A percentile compares a stretch with the other conserved stretches of the same genome.
These are phyloP conservation scores for Carollia perspicillata DNA, from an alignment of 2,113 vertebrate genomes.

Conservation along the genomic window DNA sequence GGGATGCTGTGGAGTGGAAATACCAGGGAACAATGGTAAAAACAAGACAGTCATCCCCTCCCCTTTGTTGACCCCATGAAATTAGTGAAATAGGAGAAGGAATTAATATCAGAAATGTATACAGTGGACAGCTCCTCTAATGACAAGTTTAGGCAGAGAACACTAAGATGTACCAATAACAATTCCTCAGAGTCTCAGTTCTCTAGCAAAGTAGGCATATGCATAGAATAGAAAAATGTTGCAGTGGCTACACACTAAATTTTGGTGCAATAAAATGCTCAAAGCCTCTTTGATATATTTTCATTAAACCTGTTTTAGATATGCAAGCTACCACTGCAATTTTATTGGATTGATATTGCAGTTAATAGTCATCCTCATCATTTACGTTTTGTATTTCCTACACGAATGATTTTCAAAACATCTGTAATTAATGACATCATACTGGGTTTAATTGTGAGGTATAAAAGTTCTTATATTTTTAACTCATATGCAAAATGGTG, in stretches of 20 bases:
- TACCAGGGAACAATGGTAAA: neutral
- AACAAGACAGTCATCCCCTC: neutral
- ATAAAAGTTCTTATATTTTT: neutral
- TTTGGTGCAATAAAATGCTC: constrained; percentile 4
- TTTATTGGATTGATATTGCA: neutral
- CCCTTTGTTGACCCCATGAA: neutral
- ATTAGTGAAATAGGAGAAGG: neutral
- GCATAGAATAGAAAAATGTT: neutral
- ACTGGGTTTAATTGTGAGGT: neutral
- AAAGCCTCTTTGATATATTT: neutral
- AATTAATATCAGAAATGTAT: neutral
- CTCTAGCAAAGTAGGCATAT: constrained; percentile 3
- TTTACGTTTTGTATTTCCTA: constrained; percentile 39
- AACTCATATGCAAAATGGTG: constrained; percentile 2
- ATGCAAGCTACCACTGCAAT: neutral
- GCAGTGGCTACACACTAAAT: neutral
- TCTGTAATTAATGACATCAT: neutral
- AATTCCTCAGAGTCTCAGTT: neutral
- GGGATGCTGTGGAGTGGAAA: neutral
- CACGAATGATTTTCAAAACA: neutral
- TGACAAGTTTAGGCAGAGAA: neutral
- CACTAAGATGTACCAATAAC: neutral
- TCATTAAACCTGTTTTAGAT: constrained; percentile 7
- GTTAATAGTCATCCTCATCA: neutral
- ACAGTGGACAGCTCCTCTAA: neutral